Conservation (phyloP, 2,113 vertebrate genomes). For the Anguilla japonica region DNA sequence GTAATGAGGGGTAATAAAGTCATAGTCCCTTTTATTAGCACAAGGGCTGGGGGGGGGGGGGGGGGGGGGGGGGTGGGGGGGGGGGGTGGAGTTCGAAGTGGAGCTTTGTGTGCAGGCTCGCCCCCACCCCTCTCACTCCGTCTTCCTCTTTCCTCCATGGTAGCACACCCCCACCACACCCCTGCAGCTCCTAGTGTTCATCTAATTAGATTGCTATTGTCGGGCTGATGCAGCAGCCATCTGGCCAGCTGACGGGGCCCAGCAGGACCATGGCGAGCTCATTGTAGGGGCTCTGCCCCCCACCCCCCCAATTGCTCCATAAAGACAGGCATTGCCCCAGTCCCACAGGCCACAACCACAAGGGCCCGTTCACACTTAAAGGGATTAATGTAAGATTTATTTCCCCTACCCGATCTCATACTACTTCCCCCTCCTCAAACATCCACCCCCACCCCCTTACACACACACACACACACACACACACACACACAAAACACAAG, state of each 20-base stretch:
- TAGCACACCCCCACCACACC: constrained; percentile 22
- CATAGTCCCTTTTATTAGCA: constrained; percentile 65
- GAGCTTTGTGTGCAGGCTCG: background rate
- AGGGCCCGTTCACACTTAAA: constrained; percentile 75
- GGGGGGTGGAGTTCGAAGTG: constrained; percentile 32
- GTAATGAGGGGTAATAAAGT: constrained; percentile 82
- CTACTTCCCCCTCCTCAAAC: background rate
- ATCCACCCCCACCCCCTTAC: no score
- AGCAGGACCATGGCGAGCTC: constrained; percentile 38
- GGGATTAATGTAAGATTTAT: constrained; percentile 80
- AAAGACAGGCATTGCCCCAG: constrained; percentile 55
- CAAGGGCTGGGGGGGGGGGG: background rate
- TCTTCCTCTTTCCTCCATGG: constrained; percentile 32
- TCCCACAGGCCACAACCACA: constrained; percentile 59
- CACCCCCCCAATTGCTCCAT: constrained; percentile 47
- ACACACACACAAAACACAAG: no score
- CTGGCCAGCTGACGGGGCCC: constrained; percentile 64
- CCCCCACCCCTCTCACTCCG: constrained; percentile 27
- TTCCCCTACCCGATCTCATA: constrained; percentile 33
- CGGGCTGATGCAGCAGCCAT: constrained; percentile 74
- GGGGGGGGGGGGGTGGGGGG: constrained; percentile 53
- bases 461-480: no score
- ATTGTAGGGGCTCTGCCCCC: constrained; percentile 44
- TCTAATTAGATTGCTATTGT: constrained; percentile 80
- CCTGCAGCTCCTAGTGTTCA: constrained; percentile 62